Conservation (phyloP, 2,888 invertebrate genomes). For the Lithophane semibrunnea region DNA sequence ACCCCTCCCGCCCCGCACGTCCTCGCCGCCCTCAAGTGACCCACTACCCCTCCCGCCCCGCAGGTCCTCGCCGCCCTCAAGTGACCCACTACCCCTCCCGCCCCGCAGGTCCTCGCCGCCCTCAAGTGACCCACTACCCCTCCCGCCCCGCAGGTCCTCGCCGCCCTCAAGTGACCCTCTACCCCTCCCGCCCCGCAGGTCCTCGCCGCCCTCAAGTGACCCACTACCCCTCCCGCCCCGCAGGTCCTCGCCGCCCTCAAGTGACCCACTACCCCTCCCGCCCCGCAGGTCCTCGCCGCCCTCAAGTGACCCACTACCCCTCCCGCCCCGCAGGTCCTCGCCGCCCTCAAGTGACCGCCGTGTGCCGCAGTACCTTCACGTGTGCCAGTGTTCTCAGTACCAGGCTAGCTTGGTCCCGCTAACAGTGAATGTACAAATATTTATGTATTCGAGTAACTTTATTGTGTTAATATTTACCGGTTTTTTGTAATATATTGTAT, state of each 20-base stretch:
- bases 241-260: slow-evolving; percentile 72
- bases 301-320: slow-evolving; percentile 52
- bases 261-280: slow-evolving; percentile 30
- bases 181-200: slow-evolving; percentile 65
- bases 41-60: slow-evolving; percentile 38
- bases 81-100: slow-evolving; percentile 28
- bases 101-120: slow-evolving; percentile 71
- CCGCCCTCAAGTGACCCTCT: background rate
- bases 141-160: background rate
- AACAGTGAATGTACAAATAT: slow-evolving; percentile 75
- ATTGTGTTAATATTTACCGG: slow-evolving; percentile 69
- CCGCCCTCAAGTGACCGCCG: slow-evolving; percentile 61
- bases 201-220: slow-evolving; percentile 35
- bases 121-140: slow-evolving; percentile 50
- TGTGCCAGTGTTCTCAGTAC: slow-evolving; percentile 32
- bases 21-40: slow-evolving; percentile 64
- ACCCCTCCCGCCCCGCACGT: slow-evolving; percentile 68
- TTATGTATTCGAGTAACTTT: slow-evolving; percentile 66
- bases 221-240: slow-evolving; percentile 34
- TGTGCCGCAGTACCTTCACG: slow-evolving; percentile 13
- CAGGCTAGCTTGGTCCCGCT: slow-evolving; percentile 48
- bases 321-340: slow-evolving; percentile 70
- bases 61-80: slow-evolving; percentile 71
- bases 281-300: slow-evolving; percentile 72
- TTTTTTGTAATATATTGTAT: slow-evolving; percentile 67